Evolutionary conservation across 2,888 invertebrate genomes (phyloP).

Genomic region (Itoplectis maculator): DNA sequence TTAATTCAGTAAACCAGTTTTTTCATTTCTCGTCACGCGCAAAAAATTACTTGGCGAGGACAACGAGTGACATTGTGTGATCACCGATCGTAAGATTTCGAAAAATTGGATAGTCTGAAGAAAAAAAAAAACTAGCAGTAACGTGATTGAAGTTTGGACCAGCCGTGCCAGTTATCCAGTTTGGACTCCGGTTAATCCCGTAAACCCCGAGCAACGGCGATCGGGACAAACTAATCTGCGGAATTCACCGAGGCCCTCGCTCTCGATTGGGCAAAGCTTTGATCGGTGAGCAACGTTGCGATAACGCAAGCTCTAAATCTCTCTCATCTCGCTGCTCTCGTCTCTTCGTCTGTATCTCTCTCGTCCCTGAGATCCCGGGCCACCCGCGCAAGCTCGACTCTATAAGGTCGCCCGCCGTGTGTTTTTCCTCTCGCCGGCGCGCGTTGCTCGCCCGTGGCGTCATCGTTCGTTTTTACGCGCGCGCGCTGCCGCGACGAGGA

Average conservation of each 20-base stretch:
- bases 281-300: not conserved
- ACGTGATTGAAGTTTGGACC: not conserved
- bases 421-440: slow-evolving; percentile 1
- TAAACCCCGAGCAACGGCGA: too few species aligned
- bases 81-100: too few species aligned
- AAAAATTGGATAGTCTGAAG: not conserved
- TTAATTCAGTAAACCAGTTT: too few species aligned
- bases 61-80: not conserved
- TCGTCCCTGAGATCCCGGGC: not conserved
- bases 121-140: not conserved
- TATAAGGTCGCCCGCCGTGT: not conserved
- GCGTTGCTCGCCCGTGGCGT: slow-evolving; percentile 44
- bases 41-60: too few species aligned
- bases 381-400: not conserved
- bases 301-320: not conserved
- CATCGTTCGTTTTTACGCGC: slow-evolving; percentile 42
- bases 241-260: too few species aligned
- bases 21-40: too few species aligned
- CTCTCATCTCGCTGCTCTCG: too few species aligned
- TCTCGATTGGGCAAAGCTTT: not conserved
- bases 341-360: too few species aligned
- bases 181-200: too few species aligned
- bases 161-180: too few species aligned
- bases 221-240: too few species aligned
- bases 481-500: slow-evolving; percentile 2